Percentiles rank a stretch among this genome's conserved stretches.
phyloP scores from a whole-genome alignment of 2,113 vertebrate species.

The Rhombomys opimus region DNA sequence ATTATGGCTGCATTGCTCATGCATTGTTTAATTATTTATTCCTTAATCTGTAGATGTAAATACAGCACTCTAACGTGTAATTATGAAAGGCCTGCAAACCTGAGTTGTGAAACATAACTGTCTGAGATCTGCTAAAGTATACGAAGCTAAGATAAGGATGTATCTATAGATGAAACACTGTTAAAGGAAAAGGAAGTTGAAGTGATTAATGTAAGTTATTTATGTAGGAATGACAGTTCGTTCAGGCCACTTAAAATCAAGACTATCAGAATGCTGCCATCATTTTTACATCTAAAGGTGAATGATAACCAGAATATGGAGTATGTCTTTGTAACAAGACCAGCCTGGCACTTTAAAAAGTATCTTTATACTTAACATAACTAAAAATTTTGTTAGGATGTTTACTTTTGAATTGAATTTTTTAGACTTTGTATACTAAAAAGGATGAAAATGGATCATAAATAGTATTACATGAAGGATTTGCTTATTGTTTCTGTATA shows the following conservation, averaged over 20 bases:
- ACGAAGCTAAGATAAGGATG: slow-evolving; percentile 15
- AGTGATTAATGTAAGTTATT: background rate
- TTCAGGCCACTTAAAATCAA: slow-evolving; percentile 7
- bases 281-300: slow-evolving; percentile 18
- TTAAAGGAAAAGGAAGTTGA: background rate
- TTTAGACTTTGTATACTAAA: slow-evolving; percentile 7
- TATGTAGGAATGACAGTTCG: slow-evolving; percentile 29
- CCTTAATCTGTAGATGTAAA: slow-evolving; percentile 78
- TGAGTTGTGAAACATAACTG: slow-evolving; percentile 52
- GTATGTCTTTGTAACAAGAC: background rate
- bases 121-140: slow-evolving; percentile 19
- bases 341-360: slow-evolving; percentile 48
- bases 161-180: background rate
- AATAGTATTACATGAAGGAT: slow-evolving; percentile 40
- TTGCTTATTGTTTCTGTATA: slow-evolving; percentile 32
- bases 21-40: slow-evolving; percentile 74
- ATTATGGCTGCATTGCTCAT: slow-evolving; percentile 52
- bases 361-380: background rate
- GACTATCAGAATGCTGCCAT: background rate
- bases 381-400: background rate
- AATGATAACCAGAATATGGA: background rate
- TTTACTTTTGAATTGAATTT: slow-evolving; percentile 52
- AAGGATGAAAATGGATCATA: slow-evolving; percentile 19
- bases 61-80: slow-evolving; percentile 66
- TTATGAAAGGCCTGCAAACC: slow-evolving; percentile 77